Percentiles rank a stretch among this genome's conserved stretches.
Conservation (phyloP, 2,888 invertebrate species). For the Trichogramma dendrolimi region DNA sequence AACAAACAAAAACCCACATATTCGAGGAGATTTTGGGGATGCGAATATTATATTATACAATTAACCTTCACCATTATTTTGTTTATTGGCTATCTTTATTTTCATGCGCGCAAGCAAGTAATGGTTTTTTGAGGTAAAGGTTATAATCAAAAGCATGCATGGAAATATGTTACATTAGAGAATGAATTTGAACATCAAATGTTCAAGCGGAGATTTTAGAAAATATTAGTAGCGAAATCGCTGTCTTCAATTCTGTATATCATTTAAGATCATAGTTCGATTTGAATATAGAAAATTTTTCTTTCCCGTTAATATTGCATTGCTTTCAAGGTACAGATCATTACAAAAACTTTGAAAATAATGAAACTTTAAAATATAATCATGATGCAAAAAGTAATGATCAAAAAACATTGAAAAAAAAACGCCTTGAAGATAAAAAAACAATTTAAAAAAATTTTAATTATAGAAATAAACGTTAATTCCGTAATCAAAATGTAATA, state of each 20-base stretch:
- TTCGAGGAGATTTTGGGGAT: too few relatives aligned
- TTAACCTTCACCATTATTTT: not conserved
- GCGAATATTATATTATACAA: not conserved
- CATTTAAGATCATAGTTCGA: too few relatives aligned
- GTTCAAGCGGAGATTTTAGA: slow-evolving; percentile 1
- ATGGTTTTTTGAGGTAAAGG: slow-evolving; percentile 47
- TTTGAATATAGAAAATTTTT: too few relatives aligned
- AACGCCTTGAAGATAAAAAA: not conserved
- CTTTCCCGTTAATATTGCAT: too few relatives aligned
- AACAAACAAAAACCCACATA: not conserved
- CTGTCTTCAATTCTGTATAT: not conserved
- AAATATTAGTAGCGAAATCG: slow-evolving; percentile 3
- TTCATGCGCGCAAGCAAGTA: slow-evolving; percentile 47
- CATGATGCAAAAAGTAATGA: slow-evolving; percentile 2
- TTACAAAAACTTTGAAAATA: too few relatives aligned
- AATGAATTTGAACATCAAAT: slow-evolving; percentile 3
- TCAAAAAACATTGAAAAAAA: slow-evolving; percentile 9
- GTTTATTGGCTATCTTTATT: slow-evolving; percentile 27
- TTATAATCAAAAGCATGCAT: slow-evolving; percentile 50
- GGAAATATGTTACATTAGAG: slow-evolving; percentile 19
- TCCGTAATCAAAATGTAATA: slow-evolving; percentile 8
- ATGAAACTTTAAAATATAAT: slow-evolving; percentile 11
- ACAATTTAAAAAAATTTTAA: slow-evolving; percentile 16
- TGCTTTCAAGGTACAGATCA: too few relatives aligned
- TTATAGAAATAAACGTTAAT: slow-evolving; percentile 14